Conservation (phyloP, 2,888 invertebrate species). For the Idaea straminata region DNA sequence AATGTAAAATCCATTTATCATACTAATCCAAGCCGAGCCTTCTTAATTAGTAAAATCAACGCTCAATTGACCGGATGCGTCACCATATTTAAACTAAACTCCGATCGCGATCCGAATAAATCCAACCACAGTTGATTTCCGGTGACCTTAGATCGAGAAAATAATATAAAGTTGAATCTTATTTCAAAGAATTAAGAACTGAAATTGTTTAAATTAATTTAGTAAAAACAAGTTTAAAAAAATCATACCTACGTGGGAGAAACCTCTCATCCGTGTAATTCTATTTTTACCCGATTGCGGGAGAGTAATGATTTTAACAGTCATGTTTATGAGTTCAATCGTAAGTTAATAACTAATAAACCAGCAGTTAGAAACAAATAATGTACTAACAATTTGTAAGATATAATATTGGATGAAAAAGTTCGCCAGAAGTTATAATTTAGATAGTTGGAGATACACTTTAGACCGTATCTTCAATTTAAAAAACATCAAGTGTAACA, state of each 20-base stretch:
- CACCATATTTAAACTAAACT: constrained; percentile 65
- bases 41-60: constrained; percentile 41
- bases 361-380: no score
- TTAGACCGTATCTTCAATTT: neutral
- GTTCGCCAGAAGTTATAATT: no score
- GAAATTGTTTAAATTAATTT: constrained; percentile 23
- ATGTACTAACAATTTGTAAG: no score
- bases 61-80: constrained; percentile 47
- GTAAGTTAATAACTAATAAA: neutral
- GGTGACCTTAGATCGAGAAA: constrained; percentile 47
- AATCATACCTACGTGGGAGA: constrained; percentile 52
- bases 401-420: no score
- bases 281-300: neutral
- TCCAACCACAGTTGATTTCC: constrained; percentile 64
- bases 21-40: constrained; percentile 22
- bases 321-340: neutral
- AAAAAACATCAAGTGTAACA: neutral
- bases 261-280: constrained; percentile 43
- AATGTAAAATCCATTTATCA: constrained; percentile 19
- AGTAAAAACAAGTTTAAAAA: neutral
- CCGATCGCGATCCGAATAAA: constrained; percentile 65
- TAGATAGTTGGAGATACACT: no score
- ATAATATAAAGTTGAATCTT: constrained; percentile 23
- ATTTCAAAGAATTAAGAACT: constrained; percentile 27
- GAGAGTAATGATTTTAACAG: neutral